Evolutionary conservation across 2,797 vertebrate species (phyloP).

Genomic region (Dermochelys coriacea): DNA sequence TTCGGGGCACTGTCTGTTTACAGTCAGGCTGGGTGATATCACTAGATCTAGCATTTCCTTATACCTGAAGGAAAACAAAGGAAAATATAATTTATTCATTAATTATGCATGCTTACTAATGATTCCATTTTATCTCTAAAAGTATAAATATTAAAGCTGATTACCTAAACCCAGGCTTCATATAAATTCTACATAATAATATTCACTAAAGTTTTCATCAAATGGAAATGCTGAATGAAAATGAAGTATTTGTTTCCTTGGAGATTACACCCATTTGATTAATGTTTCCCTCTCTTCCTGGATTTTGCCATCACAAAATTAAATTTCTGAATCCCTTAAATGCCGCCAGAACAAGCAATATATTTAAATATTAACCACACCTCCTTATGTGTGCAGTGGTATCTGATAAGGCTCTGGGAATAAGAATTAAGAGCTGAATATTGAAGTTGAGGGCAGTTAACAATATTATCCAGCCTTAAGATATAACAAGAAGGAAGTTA

Average conservation of each 20-base stretch:
- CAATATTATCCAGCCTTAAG: neutral
- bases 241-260: constrained; percentile 70
- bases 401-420: neutral
- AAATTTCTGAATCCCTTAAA: constrained; percentile 31
- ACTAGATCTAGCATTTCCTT: constrained; percentile 89
- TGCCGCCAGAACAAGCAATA: neutral
- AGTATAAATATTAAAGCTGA: constrained; percentile 84
- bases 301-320: constrained; percentile 67
- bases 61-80: constrained; percentile 85
- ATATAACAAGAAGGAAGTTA: neutral
- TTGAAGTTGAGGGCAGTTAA: neutral
- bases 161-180: constrained; percentile 80
- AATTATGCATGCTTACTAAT: constrained; percentile 81
- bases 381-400: neutral
- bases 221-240: constrained; percentile 78
- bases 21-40: constrained; percentile 85
- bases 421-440: neutral
- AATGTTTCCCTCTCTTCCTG: constrained; percentile 49
- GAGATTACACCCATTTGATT: constrained; percentile 73
- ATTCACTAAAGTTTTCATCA: constrained; percentile 81
- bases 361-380: neutral
- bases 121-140: constrained; percentile 74
- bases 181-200: constrained; percentile 82
- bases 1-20: constrained; percentile 79
- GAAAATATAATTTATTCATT: constrained; percentile 81